Percentiles rank a stretch among this genome's conserved stretches.
These are phyloP conservation scores for Netelia inedita DNA, from an alignment of 2,888 invertebrate genomes.

Conservation along the genomic window DNA sequence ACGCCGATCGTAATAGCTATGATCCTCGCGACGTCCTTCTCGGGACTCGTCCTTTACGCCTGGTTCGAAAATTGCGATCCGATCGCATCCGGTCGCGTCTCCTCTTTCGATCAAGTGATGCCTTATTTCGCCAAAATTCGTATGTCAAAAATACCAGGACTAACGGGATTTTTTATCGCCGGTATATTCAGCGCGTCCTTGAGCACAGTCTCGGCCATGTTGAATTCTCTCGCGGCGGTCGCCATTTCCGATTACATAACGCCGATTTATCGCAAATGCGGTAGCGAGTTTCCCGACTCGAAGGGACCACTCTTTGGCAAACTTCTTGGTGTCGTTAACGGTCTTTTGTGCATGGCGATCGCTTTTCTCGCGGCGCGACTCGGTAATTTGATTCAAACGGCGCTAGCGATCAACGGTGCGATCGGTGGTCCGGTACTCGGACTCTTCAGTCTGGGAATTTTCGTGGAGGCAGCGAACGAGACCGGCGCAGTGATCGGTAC, in stretches of 20 bases:
- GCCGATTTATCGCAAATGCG: conserved; percentile 83
- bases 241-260: conserved; percentile 95
- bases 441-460: conserved; percentile 94
- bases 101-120: conserved; percentile 90
- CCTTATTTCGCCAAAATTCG: conserved; percentile 91
- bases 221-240: conserved; percentile 96
- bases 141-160: conserved; percentile 83
- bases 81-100: conserved; percentile 87
- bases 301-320: conserved; percentile 89
- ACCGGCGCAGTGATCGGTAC: conserved; percentile 78
- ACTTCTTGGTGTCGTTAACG: conserved; percentile 75
- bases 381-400: conserved; percentile 86
- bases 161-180: conserved; percentile 83
- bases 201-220: conserved; percentile 96
- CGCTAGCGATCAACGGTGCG: conserved; percentile 93
- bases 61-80: conserved; percentile 95
- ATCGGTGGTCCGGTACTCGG: conserved; percentile 95
- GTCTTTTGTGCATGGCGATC: conserved; percentile 74
- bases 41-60: conserved; percentile 93
- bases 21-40: conserved; percentile 88
- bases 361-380: conserved; percentile 78
- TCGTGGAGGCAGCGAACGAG: conserved; percentile 92
- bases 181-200: conserved; percentile 96
- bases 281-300: conserved; percentile 89
- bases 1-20: conserved; percentile 91